Evolutionary conservation across 2,113 vertebrate genomes (phyloP).

Genomic region (Scortum barcoo): DNA sequence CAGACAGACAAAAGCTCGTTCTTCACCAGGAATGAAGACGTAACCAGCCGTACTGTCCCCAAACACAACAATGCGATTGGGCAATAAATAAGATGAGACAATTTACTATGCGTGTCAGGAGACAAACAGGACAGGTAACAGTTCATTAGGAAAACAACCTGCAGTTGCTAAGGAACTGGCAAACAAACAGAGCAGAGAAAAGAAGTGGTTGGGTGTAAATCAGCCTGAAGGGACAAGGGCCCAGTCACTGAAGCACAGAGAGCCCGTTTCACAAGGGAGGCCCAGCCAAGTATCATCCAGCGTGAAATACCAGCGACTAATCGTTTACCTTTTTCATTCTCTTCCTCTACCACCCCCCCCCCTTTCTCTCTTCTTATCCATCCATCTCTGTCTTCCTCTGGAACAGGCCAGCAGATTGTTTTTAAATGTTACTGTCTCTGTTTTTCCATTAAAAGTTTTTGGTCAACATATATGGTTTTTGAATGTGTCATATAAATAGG

Average conservation of each 20-base stretch:
- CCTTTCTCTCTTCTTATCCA: conserved; percentile 19
- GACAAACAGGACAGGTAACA: conserved; percentile 81
- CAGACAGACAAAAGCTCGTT: conserved; percentile 54
- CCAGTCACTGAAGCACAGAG: conserved; percentile 71
- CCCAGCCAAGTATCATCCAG: conserved; percentile 83
- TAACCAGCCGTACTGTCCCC: conserved; percentile 46
- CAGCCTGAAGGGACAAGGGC: conserved; percentile 83
- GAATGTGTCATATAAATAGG: neutral
- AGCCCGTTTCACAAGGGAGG: conserved; percentile 84
- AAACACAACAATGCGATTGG: conserved; percentile 45
- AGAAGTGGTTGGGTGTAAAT: conserved; percentile 80
- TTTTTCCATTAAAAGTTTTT: neutral
- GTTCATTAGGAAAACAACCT: conserved; percentile 76
- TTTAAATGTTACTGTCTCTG: neutral
- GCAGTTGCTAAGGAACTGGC: conserved; percentile 79
- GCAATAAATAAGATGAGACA: conserved; percentile 73
- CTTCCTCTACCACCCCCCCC: conserved; percentile 22
- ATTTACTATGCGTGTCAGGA: conserved; percentile 66
- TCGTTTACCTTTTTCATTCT: conserved; percentile 73
- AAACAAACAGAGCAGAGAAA: conserved; percentile 81
- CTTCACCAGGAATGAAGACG: conserved; percentile 41
- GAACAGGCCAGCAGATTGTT: neutral
- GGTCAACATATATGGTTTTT: neutral
- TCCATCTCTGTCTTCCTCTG: conserved; percentile 25
- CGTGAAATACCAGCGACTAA: conserved; percentile 80